A percentile compares a stretch with the other conserved stretches of the same genome.
Conservation (phyloP, 1,140 invertebrate genomes). For the Anoplolepis gracilipes region DNA sequence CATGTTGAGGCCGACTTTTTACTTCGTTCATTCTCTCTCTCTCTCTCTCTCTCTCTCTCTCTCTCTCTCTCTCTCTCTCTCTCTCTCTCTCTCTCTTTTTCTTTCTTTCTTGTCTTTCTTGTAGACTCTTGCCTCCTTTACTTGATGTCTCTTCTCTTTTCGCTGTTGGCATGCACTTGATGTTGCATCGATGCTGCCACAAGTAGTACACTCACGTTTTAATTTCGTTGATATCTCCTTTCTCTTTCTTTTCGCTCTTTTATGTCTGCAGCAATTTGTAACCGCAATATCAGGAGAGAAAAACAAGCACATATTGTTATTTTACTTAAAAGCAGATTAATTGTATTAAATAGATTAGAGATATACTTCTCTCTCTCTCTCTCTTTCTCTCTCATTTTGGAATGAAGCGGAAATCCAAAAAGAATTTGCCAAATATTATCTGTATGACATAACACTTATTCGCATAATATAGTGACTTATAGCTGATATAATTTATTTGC, state of each 20-base stretch:
- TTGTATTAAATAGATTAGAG: conserved; percentile 39
- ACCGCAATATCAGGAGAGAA: background rate
- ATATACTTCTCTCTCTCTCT: background rate
- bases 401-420: background rate
- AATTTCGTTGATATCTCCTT: conserved; percentile 3
- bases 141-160: conserved; percentile 9
- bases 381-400: too few relatives aligned
- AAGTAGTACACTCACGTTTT: conserved; percentile 18
- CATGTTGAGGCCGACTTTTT: conserved; percentile 67
- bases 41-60: too few relatives aligned
- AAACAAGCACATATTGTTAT: background rate
- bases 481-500: background rate
- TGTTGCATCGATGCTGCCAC: conserved; percentile 4
- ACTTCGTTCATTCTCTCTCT: conserved; percentile 22
- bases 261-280: background rate
- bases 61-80: too few relatives aligned
- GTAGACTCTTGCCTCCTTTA: background rate
- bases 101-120: conserved; percentile 21
- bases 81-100: too few relatives aligned
- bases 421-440: background rate
- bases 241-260: background rate
- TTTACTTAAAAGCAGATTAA: conserved; percentile 9
- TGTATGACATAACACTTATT: background rate
- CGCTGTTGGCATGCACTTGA: conserved; percentile 8
- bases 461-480: background rate